Evolutionary conservation across 2,888 invertebrate species (phyloP).

Genomic region (Drosophila percnosoma): DNA sequence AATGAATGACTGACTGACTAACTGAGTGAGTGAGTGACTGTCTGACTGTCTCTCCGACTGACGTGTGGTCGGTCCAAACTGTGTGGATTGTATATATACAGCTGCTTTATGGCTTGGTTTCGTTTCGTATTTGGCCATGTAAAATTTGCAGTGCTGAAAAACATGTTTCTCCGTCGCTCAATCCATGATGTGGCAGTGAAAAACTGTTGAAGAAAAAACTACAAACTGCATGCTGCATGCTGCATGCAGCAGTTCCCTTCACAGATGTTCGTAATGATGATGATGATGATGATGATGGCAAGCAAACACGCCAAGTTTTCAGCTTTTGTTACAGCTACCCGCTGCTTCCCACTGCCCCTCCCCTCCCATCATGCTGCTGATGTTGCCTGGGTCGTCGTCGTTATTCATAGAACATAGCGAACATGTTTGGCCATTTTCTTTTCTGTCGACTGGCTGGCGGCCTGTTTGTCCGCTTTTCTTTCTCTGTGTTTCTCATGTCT

Average conservation of each 20-base stretch:
- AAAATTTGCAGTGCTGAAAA: conserved; percentile 65
- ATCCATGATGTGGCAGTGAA: conserved; percentile 66
- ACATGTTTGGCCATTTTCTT: conserved; percentile 70
- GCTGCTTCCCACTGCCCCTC: background rate
- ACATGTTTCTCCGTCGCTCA: conserved; percentile 63
- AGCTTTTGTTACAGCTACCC: conserved; percentile 37
- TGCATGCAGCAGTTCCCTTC: conserved; percentile 26
- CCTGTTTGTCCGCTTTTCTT: conserved; percentile 76
- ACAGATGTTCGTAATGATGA: conserved; percentile 20
- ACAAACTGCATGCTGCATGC: conserved; percentile 23
- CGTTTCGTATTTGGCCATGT: conserved; percentile 59
- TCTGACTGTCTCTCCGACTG: conserved; percentile 36
- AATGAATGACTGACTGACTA: conserved; percentile 38
- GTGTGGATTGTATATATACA: conserved; percentile 40
- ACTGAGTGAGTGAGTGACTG: conserved; percentile 28
- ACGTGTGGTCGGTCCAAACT: conserved; percentile 47
- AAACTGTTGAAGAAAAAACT: conserved; percentile 35
- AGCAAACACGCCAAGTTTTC: conserved; percentile 75
- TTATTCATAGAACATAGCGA: conserved; percentile 59
- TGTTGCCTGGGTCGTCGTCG: conserved; percentile 37
- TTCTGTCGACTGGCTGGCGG: conserved; percentile 50
- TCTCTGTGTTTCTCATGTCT: conserved; percentile 55
- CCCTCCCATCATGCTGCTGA: background rate
- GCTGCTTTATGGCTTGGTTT: conserved; percentile 50
- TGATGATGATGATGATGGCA: conserved; percentile 49